Evolutionary conservation across 2,113 vertebrate genomes (phyloP).

Genomic region (Xenopus tropicalis): UCB_Xtro_10.0 CM004451.2:40613501-40614000

Average conservation of each 20-base stretch:
- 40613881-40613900: slow-evolving; percentile 13
- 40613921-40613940: slow-evolving; percentile 17
- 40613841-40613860: background rate
- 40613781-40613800: background rate
- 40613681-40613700: no score
- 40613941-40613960: slow-evolving; percentile 1
- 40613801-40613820: background rate
- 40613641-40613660: background rate
- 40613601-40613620: no score
- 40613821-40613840: background rate
- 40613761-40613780: background rate
- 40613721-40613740: background rate
- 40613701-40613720: background rate
- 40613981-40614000: background rate
- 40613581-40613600: no score
- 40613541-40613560: no score
- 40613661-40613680: no score
- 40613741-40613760: no score
- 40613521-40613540: no score
- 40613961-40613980: background rate
- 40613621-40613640: no score
- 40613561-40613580: no score
- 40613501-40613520: no score
- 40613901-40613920: slow-evolving; percentile 24
- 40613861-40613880: slow-evolving; percentile 4